phyloP scores from a whole-genome alignment of 2,888 invertebrate species.

The Athrips mouffetella region DNA sequence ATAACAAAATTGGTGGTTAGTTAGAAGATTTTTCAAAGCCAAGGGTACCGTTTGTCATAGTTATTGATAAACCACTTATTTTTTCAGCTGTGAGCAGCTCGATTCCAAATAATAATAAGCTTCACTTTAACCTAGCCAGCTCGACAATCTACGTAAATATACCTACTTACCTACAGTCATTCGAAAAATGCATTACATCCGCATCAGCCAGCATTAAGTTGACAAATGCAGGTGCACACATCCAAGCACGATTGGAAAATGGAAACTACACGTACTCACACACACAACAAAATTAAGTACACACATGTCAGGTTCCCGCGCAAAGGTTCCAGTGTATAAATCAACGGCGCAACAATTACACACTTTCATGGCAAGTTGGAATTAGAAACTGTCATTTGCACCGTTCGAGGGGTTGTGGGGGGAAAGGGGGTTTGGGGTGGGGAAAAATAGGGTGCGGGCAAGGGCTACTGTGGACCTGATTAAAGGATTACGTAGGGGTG shows the following conservation, averaged over 20 bases:
- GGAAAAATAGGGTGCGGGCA: slow-evolving; percentile 74
- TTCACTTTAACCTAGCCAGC: no score
- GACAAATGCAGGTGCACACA: slow-evolving; percentile 25
- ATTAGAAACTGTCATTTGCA: slow-evolving; percentile 80
- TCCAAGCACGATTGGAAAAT: slow-evolving; percentile 9
- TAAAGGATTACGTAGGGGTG: slow-evolving; percentile 75
- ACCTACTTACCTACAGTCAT: no score
- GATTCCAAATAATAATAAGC: no score
- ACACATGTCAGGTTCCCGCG: slow-evolving; percentile 57
- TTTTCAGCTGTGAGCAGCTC: no score
- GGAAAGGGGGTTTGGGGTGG: slow-evolving; percentile 50
- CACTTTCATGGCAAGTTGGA: slow-evolving; percentile 79
- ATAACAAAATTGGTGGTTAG: no score
- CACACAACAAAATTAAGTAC: slow-evolving; percentile 28
- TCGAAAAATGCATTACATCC: slow-evolving; percentile 33
- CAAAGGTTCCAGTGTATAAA: slow-evolving; percentile 72
- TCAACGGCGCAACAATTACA: slow-evolving; percentile 78
- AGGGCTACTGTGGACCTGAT: slow-evolving; percentile 75
- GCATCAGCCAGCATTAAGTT: slow-evolving; percentile 28
- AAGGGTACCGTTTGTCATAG: no score
- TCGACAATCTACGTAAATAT: no score
- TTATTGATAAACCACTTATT: no score
- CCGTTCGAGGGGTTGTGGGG: slow-evolving; percentile 65
- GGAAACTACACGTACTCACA: background rate
- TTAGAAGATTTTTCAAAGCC: no score